These are phyloP conservation scores for Scytalopus superciliaris DNA, from an alignment of 2,113 vertebrate genomes.

Conservation along the genomic window DNA sequence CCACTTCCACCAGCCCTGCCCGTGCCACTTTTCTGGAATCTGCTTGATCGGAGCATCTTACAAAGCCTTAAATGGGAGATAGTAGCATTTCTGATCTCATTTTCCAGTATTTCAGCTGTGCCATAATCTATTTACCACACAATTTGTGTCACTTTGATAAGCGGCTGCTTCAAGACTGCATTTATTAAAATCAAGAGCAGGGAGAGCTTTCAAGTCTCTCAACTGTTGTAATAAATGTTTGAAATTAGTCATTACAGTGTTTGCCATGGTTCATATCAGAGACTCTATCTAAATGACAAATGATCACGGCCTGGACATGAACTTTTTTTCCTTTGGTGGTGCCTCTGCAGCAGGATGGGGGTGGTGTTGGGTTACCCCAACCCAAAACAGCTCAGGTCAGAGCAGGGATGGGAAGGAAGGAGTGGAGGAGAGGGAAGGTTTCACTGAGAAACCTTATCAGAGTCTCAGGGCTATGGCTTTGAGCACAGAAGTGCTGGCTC, in stretches of 20 bases:
- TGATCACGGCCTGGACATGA: constrained; percentile 18
- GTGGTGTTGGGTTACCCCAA: background rate
- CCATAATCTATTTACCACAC: constrained; percentile 82
- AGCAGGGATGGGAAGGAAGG: background rate
- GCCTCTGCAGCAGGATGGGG: background rate
- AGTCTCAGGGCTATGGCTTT: background rate
- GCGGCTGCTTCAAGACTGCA: constrained; percentile 78
- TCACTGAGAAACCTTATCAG: background rate
- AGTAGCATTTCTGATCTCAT: constrained; percentile 79
- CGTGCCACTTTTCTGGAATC: background rate
- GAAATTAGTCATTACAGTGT: constrained; percentile 81
- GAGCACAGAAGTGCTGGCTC: background rate
- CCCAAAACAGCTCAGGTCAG: background rate
- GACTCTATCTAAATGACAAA: constrained; percentile 71
- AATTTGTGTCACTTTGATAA: constrained; percentile 85
- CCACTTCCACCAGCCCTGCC: background rate
- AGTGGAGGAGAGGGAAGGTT: background rate
- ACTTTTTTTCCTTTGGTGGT: background rate
- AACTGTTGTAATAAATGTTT: constrained; percentile 82
- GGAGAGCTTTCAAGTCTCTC: constrained; percentile 78
- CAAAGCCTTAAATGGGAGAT: constrained; percentile 60
- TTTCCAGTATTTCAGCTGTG: constrained; percentile 80
- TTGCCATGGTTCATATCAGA: constrained; percentile 71
- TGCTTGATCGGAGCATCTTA: constrained; percentile 4
- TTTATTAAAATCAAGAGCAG: constrained; percentile 82